Percentiles rank a stretch among this genome's conserved stretches.
phyloP scores from a whole-genome alignment of 2,113 vertebrate species.

The Neolamprologus variostigma region DNA sequence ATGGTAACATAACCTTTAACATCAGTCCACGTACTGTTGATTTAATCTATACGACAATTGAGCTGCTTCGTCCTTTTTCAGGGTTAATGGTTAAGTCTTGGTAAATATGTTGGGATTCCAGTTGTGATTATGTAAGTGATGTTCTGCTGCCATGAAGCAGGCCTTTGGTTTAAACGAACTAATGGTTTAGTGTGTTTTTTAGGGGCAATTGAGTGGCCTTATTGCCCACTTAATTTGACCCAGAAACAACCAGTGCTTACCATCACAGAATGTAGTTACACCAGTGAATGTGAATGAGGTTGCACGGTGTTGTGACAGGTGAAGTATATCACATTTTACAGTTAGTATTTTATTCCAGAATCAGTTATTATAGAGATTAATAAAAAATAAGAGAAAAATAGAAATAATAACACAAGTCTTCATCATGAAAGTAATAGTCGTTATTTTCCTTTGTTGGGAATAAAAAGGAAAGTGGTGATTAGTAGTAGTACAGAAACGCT shows the following conservation, averaged over 20 bases:
- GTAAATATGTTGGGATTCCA: not conserved
- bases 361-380: not conserved
- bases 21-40: not conserved
- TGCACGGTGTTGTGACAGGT: not conserved
- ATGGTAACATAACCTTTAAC: not conserved
- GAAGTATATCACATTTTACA: not conserved
- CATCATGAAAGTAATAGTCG: not conserved
- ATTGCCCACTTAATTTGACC: conserved; percentile 52
- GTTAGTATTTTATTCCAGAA: not conserved
- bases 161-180: not conserved
- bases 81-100: not conserved
- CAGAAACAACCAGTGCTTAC: conserved; percentile 29
- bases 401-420: not conserved
- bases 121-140: conserved; percentile 21
- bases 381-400: not conserved
- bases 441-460: not conserved
- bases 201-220: conserved; percentile 55
- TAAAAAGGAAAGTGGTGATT: not conserved
- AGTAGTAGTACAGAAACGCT: not conserved
- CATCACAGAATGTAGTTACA: not conserved
- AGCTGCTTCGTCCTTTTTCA: not conserved
- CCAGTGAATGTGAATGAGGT: not conserved
- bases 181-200: conserved; percentile 26
- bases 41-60: not conserved
- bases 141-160: not conserved